phyloP scores from a whole-genome alignment of 2,888 invertebrate species.

The Macaria liturata region DNA sequence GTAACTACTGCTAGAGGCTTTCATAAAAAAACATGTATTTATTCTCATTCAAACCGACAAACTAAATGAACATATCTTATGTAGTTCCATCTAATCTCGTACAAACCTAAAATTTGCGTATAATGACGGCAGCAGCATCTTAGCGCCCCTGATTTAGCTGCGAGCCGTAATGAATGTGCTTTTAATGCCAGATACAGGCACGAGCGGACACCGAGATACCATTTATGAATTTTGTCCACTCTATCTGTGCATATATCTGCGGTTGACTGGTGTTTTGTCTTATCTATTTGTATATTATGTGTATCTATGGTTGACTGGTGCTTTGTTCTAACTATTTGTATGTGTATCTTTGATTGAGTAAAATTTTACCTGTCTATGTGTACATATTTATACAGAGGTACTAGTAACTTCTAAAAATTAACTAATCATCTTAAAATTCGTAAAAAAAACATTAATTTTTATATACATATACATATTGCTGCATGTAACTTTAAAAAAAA shows the following conservation, averaged over 20 bases:
- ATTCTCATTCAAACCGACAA: too few relatives aligned
- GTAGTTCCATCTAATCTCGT: background rate
- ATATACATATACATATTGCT: too few relatives aligned
- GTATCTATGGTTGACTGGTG: constrained; percentile 7
- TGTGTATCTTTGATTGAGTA: too few relatives aligned
- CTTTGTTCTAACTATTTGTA: too few relatives aligned
- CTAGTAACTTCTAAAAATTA: too few relatives aligned
- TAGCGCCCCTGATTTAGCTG: constrained; percentile 66
- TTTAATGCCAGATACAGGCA: constrained; percentile 76
- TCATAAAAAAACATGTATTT: too few relatives aligned
- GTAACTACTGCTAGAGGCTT: too few relatives aligned
- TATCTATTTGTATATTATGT: constrained; percentile 15
- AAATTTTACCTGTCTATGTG: too few relatives aligned
- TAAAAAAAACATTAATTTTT: too few relatives aligned
- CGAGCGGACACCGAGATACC: constrained; percentile 53
- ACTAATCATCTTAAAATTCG: too few relatives aligned
- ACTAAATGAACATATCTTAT: background rate
- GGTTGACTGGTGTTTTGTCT: constrained; percentile 23
- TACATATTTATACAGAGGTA: too few relatives aligned
- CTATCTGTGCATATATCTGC: constrained; percentile 29
- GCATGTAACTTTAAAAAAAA: too few relatives aligned
- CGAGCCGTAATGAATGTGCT: constrained; percentile 78
- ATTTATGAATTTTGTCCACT: constrained; percentile 36
- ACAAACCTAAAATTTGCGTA: constrained; percentile 1
- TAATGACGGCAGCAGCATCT: constrained; percentile 52